A percentile compares a stretch with the other conserved stretches of the same genome.
Conservation (phyloP, 1,140 invertebrate species). For the Ooceraea biroi region DNA sequence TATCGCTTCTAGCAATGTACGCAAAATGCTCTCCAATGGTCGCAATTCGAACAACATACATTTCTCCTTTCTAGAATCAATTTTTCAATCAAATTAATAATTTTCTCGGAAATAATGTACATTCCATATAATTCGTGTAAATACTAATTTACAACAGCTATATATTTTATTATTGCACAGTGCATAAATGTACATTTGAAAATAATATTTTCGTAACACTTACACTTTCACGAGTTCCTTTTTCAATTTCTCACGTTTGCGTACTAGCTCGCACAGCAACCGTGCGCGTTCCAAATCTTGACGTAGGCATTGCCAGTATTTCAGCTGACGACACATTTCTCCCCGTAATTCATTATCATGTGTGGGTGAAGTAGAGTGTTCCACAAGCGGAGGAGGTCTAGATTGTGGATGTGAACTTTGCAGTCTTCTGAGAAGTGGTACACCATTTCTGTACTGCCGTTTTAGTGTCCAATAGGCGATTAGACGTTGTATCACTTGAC, state of each 20-base stretch:
- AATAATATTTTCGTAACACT: conserved; percentile 46
- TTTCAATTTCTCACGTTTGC: conserved; percentile 98
- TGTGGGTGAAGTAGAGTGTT: conserved; percentile 82
- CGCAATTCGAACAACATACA: conserved; percentile 93
- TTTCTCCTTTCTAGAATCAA: conserved; percentile 89
- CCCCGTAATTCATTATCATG: conserved; percentile 86
- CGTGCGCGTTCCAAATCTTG: conserved; percentile 98
- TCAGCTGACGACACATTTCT: conserved; percentile 94
- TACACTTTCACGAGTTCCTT: conserved; percentile 93
- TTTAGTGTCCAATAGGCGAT: conserved; percentile 98
- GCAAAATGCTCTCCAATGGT: conserved; percentile 93
- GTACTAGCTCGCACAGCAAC: conserved; percentile 96
- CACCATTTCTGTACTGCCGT: conserved; percentile 97
- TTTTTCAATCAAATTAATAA: conserved; percentile 36
- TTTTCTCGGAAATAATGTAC: background rate
- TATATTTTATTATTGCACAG: too few relatives aligned
- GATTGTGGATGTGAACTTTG: conserved; percentile 90
- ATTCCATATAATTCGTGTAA: background rate
- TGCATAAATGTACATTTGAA: too few relatives aligned
- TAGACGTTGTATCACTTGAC: conserved; percentile 94
- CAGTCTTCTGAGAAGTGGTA: conserved; percentile 95
- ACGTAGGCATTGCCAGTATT: conserved; percentile 97
- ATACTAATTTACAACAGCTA: too few relatives aligned
- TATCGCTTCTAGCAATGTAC: conserved; percentile 91
- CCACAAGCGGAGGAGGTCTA: conserved; percentile 81